Evolutionary conservation across 2,113 vertebrate genomes (phyloP).

Genomic region (Tychaedon coryphoeus): DNA sequence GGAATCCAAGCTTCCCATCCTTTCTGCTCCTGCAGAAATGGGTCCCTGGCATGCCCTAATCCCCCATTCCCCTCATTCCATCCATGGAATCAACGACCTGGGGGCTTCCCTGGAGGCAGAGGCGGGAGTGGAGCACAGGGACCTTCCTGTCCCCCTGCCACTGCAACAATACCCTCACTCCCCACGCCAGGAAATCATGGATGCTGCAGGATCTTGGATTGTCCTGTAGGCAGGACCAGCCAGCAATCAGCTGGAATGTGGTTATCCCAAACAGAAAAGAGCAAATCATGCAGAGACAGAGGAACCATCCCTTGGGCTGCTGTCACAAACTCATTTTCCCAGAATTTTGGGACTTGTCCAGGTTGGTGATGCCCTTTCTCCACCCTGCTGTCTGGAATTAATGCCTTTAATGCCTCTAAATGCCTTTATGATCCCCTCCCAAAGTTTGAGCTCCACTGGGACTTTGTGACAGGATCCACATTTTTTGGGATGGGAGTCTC

Average conservation of each 20-base stretch:
- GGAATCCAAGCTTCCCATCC: neutral
- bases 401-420: neutral
- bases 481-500: neutral
- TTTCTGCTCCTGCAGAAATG: neutral
- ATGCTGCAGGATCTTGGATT: neutral
- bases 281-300: neutral
- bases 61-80: neutral
- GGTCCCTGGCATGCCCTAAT: neutral
- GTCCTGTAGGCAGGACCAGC: neutral
- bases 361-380: too few species aligned
- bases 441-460: neutral
- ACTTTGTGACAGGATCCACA: neutral
- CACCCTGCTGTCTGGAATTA: neutral
- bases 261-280: neutral
- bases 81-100: neutral
- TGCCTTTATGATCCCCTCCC: neutral
- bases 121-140: neutral
- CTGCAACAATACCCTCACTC: rapidly evolving
- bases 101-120: rapidly evolving
- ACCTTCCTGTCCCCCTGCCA: too few species aligned
- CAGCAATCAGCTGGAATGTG: neutral
- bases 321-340: neutral
- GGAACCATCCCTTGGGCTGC: neutral
- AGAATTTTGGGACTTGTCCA: neutral
- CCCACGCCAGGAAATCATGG: neutral